Evolutionary conservation across 1,140 invertebrate species (phyloP).

Genomic region (Thaumatotibia leucotreta): DNA sequence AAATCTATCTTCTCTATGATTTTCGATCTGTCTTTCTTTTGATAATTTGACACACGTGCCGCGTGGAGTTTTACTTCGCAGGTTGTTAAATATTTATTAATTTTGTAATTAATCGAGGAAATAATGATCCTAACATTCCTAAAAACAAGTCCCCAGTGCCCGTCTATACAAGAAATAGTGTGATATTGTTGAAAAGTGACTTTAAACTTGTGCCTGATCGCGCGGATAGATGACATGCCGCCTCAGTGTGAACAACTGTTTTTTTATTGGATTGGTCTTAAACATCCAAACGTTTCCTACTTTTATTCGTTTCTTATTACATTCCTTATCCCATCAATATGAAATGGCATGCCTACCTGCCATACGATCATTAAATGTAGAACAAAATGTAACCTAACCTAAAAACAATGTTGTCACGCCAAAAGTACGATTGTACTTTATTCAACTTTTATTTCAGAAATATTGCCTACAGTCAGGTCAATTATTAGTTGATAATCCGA

Average conservation of each 20-base stretch:
- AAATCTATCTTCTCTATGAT: slow-evolving; percentile 47
- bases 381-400: background rate
- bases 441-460: background rate
- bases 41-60: slow-evolving; percentile 75
- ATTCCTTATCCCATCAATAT: background rate
- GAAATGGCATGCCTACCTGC: background rate
- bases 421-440: background rate
- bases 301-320: background rate
- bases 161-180: slow-evolving; percentile 25
- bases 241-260: slow-evolving; percentile 18
- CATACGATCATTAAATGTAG: background rate
- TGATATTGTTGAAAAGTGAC: slow-evolving; percentile 37
- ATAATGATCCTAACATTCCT: background rate
- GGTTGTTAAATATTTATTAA: slow-evolving; percentile 55
- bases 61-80: slow-evolving; percentile 75
- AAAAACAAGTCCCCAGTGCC: slow-evolving; percentile 25
- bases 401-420: slow-evolving; percentile 12
- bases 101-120: background rate
- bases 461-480: background rate
- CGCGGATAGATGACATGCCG: slow-evolving; percentile 33
- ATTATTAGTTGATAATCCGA: too few species aligned
- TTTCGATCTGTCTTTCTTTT: slow-evolving; percentile 58
- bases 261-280: slow-evolving; percentile 1
- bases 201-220: slow-evolving; percentile 14
- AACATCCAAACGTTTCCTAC: background rate